Conservation (phyloP, 2,888 invertebrate species). For the Lamellibrachia satsuma region DNA sequence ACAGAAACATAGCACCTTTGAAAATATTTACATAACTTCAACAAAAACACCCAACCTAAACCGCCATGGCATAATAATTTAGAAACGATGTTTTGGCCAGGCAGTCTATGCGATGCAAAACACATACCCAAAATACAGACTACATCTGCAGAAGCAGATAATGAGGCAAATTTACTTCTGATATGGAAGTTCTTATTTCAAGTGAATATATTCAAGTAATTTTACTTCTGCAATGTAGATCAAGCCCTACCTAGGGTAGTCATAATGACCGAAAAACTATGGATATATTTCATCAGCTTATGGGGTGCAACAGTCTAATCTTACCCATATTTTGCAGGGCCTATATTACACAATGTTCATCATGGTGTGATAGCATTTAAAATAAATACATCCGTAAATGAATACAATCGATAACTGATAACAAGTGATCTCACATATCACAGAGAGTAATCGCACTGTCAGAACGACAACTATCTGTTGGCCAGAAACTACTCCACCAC, state of each 20-base stretch:
- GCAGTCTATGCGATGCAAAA: too few species aligned
- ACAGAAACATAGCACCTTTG: not conserved
- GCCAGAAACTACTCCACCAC: not conserved
- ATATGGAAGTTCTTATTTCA: not conserved
- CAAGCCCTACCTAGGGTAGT: not conserved
- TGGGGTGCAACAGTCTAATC: not conserved
- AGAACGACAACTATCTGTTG: not conserved
- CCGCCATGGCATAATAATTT: too few species aligned
- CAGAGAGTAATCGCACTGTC: not conserved
- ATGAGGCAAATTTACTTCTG: too few species aligned
- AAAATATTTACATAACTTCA: not conserved
- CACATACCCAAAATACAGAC: too few species aligned
- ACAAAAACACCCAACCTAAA: too few species aligned
- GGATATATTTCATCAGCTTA: not conserved
- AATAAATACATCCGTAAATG: not conserved
- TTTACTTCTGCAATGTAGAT: not conserved
- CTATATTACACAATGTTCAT: not conserved
- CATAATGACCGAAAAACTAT: not conserved
- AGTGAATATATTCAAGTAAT: not conserved
- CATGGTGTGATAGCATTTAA: not conserved
- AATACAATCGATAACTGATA: not conserved
- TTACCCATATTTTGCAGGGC: not conserved
- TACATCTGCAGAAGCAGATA: too few species aligned
- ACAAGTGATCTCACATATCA: not conserved
- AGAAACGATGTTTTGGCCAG: too few species aligned